Conservation (phyloP, 2,113 vertebrate genomes). For the Protomyctophum bolini region DNA sequence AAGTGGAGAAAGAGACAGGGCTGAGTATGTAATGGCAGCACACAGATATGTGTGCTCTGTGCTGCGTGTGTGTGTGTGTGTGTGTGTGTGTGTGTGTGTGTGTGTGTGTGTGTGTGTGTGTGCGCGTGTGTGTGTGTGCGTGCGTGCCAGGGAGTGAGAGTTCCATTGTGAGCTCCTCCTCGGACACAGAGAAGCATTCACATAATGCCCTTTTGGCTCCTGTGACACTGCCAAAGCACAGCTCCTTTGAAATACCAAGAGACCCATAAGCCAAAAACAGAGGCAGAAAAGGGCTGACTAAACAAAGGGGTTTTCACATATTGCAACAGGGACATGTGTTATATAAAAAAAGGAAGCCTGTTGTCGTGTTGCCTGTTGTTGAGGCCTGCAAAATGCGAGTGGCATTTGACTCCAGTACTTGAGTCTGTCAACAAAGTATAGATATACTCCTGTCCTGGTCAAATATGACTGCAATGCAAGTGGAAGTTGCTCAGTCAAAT, state of each 20-base stretch:
- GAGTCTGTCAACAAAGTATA: too few species aligned
- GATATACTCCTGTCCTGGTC: too few species aligned
- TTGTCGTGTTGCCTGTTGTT: too few species aligned
- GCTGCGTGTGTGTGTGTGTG: too few species aligned
- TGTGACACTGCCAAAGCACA: conserved; percentile 44
- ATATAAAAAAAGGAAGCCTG: too few species aligned
- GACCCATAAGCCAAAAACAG: conserved; percentile 27
- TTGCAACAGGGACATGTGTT: conserved; percentile 27
- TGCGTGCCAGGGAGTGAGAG: conserved; percentile 37
- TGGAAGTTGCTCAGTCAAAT: too few species aligned
- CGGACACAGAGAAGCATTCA: conserved; percentile 47
- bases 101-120: too few species aligned
- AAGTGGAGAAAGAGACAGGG: not conserved
- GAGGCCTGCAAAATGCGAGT: too few species aligned
- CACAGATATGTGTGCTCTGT: conserved; percentile 30
- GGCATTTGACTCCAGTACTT: too few species aligned
- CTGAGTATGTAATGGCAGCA: conserved; percentile 28
- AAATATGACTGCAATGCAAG: too few species aligned
- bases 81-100: too few species aligned
- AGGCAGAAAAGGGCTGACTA: conserved; percentile 17
- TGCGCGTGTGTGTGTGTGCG: too few species aligned
- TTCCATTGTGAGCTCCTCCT: conserved; percentile 31
- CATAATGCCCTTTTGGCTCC: conserved; percentile 26
- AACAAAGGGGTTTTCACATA: conserved; percentile 19
- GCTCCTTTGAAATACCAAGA: conserved; percentile 45